Percentiles rank a stretch among this genome's conserved stretches.
Evolutionary conservation across 2,888 invertebrate species (phyloP).

Genomic region (Lasius platythorax): DNA sequence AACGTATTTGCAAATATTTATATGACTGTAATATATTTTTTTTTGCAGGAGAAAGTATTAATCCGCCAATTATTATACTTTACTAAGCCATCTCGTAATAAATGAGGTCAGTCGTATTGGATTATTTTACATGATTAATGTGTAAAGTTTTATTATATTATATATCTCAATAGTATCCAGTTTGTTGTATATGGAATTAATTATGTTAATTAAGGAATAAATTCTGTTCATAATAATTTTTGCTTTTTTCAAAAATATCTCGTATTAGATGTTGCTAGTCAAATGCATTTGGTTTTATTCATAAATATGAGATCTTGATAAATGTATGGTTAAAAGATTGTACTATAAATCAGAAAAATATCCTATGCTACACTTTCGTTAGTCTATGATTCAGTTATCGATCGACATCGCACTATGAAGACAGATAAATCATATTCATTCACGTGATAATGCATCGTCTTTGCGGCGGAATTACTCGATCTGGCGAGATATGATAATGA

Average conservation of each 20-base stretch:
- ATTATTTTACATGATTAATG: not conserved
- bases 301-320: not conserved
- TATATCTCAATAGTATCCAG: not conserved
- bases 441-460: constrained; percentile 27
- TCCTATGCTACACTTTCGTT: not conserved
- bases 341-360: not conserved
- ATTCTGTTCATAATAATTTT: not conserved
- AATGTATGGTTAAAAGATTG: not conserved
- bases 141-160: not conserved
- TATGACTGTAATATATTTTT: not conserved
- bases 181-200: not conserved
- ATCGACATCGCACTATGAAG: not conserved
- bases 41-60: not conserved
- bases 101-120: not conserved
- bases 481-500: constrained; percentile 10
- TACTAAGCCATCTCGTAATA: not conserved
- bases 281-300: not conserved
- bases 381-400: not conserved
- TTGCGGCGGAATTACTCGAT: constrained; percentile 9
- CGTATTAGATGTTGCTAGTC: not conserved
- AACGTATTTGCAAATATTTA: not conserved
- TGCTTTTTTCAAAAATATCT: not conserved
- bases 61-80: not conserved
- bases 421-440: constrained; percentile 11
- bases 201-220: not conserved